Percentiles rank a stretch among this genome's conserved stretches.
Conservation (phyloP, 2,888 invertebrate genomes). For the Ennomos quercinarius region DNA sequence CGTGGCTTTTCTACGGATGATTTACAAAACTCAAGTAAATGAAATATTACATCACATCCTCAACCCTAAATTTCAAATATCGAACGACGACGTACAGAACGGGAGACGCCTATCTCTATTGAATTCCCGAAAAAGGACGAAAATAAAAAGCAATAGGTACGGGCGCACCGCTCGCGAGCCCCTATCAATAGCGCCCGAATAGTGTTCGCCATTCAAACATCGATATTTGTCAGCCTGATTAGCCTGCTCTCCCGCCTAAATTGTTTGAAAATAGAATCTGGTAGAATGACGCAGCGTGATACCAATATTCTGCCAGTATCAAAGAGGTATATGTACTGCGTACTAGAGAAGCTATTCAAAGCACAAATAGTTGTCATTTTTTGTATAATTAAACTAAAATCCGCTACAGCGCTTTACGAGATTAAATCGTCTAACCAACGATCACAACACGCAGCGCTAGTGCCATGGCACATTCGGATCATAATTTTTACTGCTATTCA, state of each 20-base stretch:
- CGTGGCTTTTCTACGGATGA: too few species aligned
- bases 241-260: constrained; percentile 66
- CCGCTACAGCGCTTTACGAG: too few species aligned
- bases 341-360: too few species aligned
- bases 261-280: constrained; percentile 58
- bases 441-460: too few species aligned
- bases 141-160: constrained; percentile 67
- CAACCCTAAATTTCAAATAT: constrained; percentile 76
- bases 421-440: too few species aligned
- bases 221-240: constrained; percentile 83
- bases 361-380: too few species aligned
- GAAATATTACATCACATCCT: constrained; percentile 24
- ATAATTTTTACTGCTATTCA: too few species aligned
- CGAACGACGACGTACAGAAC: constrained; percentile 68
- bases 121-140: constrained; percentile 81
- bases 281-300: constrained; percentile 77
- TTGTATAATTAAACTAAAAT: too few species aligned
- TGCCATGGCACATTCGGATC: too few species aligned
- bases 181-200: constrained; percentile 69
- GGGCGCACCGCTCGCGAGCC: constrained; percentile 48
- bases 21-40: too few species aligned
- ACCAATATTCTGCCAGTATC: constrained; percentile 55
- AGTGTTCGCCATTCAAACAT: constrained; percentile 71
- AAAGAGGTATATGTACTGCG: too few species aligned
- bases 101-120: constrained; percentile 81